phyloP scores from a whole-genome alignment of 37 sponge, comb jelly and placozoan genomes.

The Axinella damicornis region DNA sequence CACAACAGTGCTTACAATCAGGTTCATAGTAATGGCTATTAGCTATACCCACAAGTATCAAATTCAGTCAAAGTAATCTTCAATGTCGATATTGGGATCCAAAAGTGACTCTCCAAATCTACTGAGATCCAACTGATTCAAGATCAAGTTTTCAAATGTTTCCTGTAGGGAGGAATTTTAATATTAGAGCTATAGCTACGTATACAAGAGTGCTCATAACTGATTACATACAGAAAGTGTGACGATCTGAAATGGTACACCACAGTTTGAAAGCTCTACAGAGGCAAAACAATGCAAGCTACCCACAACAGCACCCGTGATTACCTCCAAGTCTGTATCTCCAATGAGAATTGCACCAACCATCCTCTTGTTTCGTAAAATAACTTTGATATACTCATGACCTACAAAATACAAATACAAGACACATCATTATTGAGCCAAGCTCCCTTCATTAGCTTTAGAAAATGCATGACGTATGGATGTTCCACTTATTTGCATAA shows the following conservation, averaged over 20 bases:
- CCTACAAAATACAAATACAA: constrained; percentile 31
- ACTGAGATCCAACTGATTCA: constrained; percentile 94
- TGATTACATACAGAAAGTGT: too few relatives aligned
- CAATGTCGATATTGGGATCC: constrained; percentile 96
- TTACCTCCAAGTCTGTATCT: constrained; percentile 95
- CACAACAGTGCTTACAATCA: background rate
- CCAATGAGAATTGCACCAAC: constrained; percentile 96
- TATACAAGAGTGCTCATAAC: too few relatives aligned
- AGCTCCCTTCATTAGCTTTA: too few relatives aligned
- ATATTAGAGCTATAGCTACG: background rate
- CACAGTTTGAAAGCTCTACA: too few relatives aligned
- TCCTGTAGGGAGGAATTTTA: constrained; percentile 61
- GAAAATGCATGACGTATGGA: too few relatives aligned
- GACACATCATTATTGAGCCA: too few relatives aligned
- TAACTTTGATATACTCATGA: constrained; percentile 90
- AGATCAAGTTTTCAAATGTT: constrained; percentile 96
- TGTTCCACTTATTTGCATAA: too few relatives aligned
- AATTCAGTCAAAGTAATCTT: constrained; percentile 97
- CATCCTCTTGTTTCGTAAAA: constrained; percentile 83
- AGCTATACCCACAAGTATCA: background rate
- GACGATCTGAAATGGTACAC: too few relatives aligned
- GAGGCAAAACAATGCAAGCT: too few relatives aligned
- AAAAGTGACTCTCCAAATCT: constrained; percentile 87
- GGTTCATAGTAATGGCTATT: too few relatives aligned
- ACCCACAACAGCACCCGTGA: too few relatives aligned